Percentiles rank a stretch among this genome's conserved stretches.
phyloP scores from a whole-genome alignment of 2,888 invertebrate species.

The Cheilosia vernalis region DNA sequence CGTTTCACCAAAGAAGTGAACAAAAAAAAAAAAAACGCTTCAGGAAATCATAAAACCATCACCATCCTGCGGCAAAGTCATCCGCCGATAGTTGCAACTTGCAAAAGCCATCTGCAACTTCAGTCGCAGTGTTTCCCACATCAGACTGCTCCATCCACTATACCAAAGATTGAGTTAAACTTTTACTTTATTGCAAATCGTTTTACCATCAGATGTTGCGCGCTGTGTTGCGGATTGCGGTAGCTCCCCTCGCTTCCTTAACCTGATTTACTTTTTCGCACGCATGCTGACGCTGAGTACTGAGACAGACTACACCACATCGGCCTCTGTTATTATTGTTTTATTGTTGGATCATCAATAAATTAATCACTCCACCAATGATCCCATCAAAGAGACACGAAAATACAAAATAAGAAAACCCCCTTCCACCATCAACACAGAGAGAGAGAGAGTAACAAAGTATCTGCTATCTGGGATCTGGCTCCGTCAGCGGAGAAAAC shows the following conservation, averaged over 20 bases:
- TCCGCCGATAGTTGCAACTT: neutral
- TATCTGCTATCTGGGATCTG: neutral
- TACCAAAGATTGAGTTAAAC: conserved; percentile 44
- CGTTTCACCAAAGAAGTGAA: neutral
- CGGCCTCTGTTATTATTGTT: conserved; percentile 11
- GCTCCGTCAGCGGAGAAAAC: conserved; percentile 26
- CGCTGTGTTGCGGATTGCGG: neutral
- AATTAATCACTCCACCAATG: conserved; percentile 56
- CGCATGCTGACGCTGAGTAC: neutral
- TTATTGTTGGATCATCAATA: conserved; percentile 49
- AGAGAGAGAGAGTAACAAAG: neutral
- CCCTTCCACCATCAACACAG: too few relatives aligned
- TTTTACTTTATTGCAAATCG: conserved; percentile 59
- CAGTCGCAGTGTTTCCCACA: conserved; percentile 20
- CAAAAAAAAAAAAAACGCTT: neutral
- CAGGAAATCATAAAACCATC: conserved; percentile 25
- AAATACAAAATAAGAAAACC: neutral
- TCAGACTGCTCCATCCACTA: conserved; percentile 42
- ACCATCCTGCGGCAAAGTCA: conserved; percentile 4
- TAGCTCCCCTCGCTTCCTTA: conserved; percentile 37
- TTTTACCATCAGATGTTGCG: conserved; percentile 38
- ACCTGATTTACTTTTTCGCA: conserved; percentile 55
- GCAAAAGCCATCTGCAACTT: neutral
- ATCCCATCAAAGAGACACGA: conserved; percentile 15
- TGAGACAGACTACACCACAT: neutral